Percentiles rank a stretch among this genome's conserved stretches.
Conservation (phyloP, 2,888 invertebrate species). For the Philhelius pedissequus region DNA sequence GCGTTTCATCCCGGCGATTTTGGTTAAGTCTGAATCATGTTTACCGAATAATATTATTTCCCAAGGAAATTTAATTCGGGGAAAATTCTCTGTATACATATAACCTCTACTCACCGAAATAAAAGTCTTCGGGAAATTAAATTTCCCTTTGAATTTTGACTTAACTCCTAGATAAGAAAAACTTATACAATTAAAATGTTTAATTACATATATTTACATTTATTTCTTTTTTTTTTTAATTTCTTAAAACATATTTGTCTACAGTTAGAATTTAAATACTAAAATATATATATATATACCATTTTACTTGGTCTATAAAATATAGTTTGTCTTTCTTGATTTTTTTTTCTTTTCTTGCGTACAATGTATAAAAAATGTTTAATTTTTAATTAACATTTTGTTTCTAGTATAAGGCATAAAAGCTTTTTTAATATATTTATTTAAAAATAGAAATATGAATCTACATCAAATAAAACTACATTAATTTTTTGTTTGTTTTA, state of each 20-base stretch:
- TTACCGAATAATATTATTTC: too few species aligned
- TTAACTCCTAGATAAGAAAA: too few species aligned
- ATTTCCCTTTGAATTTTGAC: too few species aligned
- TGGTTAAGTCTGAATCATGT: too few species aligned
- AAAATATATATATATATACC: constrained; percentile 18
- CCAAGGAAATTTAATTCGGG: too few species aligned
- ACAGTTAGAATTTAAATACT: constrained; percentile 5
- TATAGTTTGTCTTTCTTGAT: constrained; percentile 5
- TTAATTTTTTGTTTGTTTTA: not conserved
- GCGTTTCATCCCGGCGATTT: too few species aligned
- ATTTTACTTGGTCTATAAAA: constrained; percentile 3
- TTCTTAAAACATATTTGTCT: constrained; percentile 1
- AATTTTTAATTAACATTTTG: not conserved
- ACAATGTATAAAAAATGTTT: not conserved
- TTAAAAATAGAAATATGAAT: constrained; percentile 16
- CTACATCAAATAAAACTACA: constrained; percentile 8
- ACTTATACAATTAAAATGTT: not conserved
- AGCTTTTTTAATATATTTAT: constrained; percentile 3
- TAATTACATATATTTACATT: not conserved
- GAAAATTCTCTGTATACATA: too few species aligned
- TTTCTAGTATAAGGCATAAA: constrained; percentile 15
- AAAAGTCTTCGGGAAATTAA: too few species aligned
- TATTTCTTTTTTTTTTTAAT: not conserved
- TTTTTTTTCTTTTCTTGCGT: not conserved
- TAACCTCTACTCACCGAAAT: too few species aligned